Percentiles rank a stretch among this genome's conserved stretches.
phyloP scores from a whole-genome alignment of 2,888 invertebrate species.

The Melanotus villosus region DNA sequence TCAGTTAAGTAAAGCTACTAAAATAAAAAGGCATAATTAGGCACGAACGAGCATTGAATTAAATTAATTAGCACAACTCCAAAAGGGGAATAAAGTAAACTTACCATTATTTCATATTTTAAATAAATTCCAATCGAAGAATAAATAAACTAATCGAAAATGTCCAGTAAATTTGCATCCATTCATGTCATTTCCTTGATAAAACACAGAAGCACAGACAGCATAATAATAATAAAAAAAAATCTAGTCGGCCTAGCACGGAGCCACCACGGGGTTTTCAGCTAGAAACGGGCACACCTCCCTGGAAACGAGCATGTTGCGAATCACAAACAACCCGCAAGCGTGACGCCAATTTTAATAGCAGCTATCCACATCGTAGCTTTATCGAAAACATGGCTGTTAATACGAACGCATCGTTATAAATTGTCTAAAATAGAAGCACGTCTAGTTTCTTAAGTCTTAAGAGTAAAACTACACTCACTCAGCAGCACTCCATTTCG shows the following conservation, averaged over 20 bases:
- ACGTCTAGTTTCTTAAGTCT: constrained; percentile 44
- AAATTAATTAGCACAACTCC: background rate
- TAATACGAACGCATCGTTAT: constrained; percentile 42
- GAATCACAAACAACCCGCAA: constrained; percentile 44
- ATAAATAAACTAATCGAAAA: constrained; percentile 58
- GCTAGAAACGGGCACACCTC: constrained; percentile 53
- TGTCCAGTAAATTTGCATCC: constrained; percentile 54
- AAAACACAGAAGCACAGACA: constrained; percentile 35
- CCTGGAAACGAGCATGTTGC: constrained; percentile 49
- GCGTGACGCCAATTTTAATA: constrained; percentile 46
- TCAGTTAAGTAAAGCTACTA: background rate
- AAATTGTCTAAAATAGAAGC: constrained; percentile 35
- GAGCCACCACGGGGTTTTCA: constrained; percentile 47
- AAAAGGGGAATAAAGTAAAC: constrained; percentile 36
- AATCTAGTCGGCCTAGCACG: constrained; percentile 40
- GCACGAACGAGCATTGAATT: background rate
- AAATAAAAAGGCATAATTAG: background rate
- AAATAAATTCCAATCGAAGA: constrained; percentile 59
- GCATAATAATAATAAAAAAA: constrained; percentile 38
- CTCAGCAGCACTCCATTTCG: constrained; percentile 53
- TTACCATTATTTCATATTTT: constrained; percentile 64
- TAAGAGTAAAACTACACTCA: constrained; percentile 43
- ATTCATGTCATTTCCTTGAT: constrained; percentile 58
- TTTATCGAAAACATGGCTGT: constrained; percentile 42
- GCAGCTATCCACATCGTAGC: constrained; percentile 43